Percentiles rank a stretch among this genome's conserved stretches.
These are phyloP conservation scores for Calliphora vomitoria DNA, from an alignment of 2,888 invertebrate species.

Conservation along the genomic window DNA sequence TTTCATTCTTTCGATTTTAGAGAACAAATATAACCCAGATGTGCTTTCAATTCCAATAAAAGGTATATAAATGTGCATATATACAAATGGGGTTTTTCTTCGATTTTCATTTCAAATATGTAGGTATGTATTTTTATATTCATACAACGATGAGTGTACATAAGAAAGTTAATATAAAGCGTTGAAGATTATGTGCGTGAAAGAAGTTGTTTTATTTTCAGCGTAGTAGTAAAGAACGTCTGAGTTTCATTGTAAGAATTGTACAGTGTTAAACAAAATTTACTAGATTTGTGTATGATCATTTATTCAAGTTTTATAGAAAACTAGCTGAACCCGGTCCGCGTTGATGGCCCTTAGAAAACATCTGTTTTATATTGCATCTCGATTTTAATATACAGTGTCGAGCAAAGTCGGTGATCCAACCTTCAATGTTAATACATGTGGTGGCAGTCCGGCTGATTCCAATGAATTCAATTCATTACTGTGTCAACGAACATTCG, in stretches of 20 bases:
- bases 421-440: too few relatives aligned
- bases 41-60: conserved; percentile 73
- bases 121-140: background rate
- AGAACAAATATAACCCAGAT: conserved; percentile 70
- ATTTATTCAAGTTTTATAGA: background rate
- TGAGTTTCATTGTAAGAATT: background rate
- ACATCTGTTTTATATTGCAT: too few relatives aligned
- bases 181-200: conserved; percentile 55
- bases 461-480: too few relatives aligned
- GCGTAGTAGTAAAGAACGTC: background rate
- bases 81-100: conserved; percentile 12
- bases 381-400: too few relatives aligned
- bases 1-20: conserved; percentile 4
- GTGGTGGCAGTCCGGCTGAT: too few relatives aligned
- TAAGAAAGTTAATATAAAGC: background rate
- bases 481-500: too few relatives aligned
- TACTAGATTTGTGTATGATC: background rate
- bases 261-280: conserved; percentile 14
- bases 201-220: conserved; percentile 47
- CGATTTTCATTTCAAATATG: conserved; percentile 19
- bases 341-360: too few relatives aligned
- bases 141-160: background rate
- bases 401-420: too few relatives aligned
- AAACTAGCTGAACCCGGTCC: too few relatives aligned
- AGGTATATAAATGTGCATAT: conserved; percentile 42